Base-by-base conservation (phyloP, 2,113 vertebrate species). In the Paralichthys olivaceus region DNA sequence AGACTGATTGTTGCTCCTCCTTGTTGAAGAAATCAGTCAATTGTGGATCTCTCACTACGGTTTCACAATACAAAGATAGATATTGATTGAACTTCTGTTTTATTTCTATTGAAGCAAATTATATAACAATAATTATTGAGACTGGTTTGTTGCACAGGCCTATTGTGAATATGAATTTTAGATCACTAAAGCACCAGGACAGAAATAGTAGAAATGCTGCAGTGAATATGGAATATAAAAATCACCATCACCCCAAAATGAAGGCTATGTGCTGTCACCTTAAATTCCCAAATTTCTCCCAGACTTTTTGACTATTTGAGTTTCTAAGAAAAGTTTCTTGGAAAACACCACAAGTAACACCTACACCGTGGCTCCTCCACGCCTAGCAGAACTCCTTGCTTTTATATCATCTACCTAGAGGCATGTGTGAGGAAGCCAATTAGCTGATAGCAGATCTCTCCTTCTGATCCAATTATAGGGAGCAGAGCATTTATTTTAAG, bases 401-500 rank as follows among this genome's bases (percentile, higher is more conserved):
- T 84, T 73, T 68, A 72, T 78, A 62, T 70, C 77, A 71, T 82
- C 70, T 65, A 84, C 81, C 89, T 81, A 32, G 49, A 84, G 87
- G 84, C 71, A 86, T 81, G 81, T 90, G 84, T 69, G 81, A 84
- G 82, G 78, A 90, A 93, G 89, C 92, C 91, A 93, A 93, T 93
- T 93, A 93, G 87, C 75, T 89, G 92, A 91, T 91, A 87, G 83
- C 81, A 58, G 88, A 93, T 92, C 86, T 92, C 76, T 90, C 64
- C 69, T 84, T 90, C 88, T 87, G 93, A 94, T 93, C 92, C 91
- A 92, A 90, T 93, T 93, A 91, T 69, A 84, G 84, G 59, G 78
- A 91, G 87, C 79, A 43, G 88, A 93, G 91, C 92, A 79, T 93
- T 93, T 92, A 92, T 88, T 92, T 93, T 91, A 93, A 93, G 92